A percentile compares a stretch with the other conserved stretches of the same genome.
These are phyloP conservation scores for Sphaerophoria rueppellii DNA, from an alignment of 2,888 invertebrate genomes.

Conservation along the genomic window DNA sequence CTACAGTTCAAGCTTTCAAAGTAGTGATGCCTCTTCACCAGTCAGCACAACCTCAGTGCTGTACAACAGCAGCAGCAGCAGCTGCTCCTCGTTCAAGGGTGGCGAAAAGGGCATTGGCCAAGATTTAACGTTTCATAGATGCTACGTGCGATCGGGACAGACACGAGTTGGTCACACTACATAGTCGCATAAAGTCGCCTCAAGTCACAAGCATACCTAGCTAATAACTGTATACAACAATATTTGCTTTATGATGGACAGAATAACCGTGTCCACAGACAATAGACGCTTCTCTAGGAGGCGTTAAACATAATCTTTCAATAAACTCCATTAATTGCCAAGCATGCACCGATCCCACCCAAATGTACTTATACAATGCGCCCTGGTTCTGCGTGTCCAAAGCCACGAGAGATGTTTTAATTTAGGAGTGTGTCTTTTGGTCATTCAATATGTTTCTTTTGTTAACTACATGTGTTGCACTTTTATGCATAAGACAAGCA, in stretches of 20 bases:
- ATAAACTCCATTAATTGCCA: conserved; percentile 70
- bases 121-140: conserved; percentile 69
- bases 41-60: too few relatives aligned
- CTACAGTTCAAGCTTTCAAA: conserved; percentile 18
- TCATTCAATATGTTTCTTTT: conserved; percentile 57
- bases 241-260: conserved; percentile 19
- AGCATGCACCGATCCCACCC: conserved; percentile 36
- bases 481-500: conserved; percentile 59
- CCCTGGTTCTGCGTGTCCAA: conserved; percentile 63
- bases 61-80: neutral
- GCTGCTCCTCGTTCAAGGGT: conserved; percentile 60
- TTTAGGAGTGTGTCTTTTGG: conserved; percentile 64
- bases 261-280: conserved; percentile 26
- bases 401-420: conserved; percentile 72
- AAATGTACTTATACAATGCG: conserved; percentile 1
- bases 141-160: conserved; percentile 69
- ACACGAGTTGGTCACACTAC: conserved; percentile 71
- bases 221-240: conserved; percentile 67
- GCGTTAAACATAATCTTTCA: conserved; percentile 70
- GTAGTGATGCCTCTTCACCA: conserved; percentile 26
- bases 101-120: conserved; percentile 69
- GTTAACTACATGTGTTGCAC: neutral
- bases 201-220: conserved; percentile 35
- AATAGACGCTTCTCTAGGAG: conserved; percentile 40
- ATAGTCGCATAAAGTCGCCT: conserved; percentile 27